Conservation (phyloP, 2,113 vertebrate species). For the Datnioides undecimradiatus region DNA sequence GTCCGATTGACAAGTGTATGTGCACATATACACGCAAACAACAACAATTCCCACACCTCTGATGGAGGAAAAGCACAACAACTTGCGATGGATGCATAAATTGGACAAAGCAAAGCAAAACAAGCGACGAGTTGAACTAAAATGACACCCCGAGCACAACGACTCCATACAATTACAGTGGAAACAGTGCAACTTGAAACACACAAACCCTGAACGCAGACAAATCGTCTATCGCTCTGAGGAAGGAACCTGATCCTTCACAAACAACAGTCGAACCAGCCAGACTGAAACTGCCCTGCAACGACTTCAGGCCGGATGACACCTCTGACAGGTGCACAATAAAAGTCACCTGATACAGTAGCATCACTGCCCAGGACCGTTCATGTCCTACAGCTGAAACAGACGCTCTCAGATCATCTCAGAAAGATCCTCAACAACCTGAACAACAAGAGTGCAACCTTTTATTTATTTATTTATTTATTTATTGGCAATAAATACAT, state of each 20-base stretch:
- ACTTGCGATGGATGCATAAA: not conserved
- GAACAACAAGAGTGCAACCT: not conserved
- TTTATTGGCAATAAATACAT: too few relatives aligned
- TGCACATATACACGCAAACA: not conserved
- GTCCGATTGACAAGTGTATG: not conserved
- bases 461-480: too few relatives aligned
- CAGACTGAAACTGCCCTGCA: slow-evolving; percentile 39
- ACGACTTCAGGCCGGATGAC: slow-evolving; percentile 25
- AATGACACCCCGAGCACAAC: not conserved
- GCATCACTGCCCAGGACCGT: not conserved
- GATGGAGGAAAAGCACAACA: not conserved
- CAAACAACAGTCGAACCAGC: not conserved
- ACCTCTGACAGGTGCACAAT: slow-evolving; percentile 58
- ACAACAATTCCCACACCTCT: not conserved
- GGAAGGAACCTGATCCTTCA: slow-evolving; percentile 57
- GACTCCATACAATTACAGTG: not conserved
- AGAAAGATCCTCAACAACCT: not conserved
- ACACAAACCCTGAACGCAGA: slow-evolving; percentile 7
- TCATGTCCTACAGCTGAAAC: slow-evolving; percentile 40
- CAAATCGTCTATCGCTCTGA: slow-evolving; percentile 33
- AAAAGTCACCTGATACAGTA: slow-evolving; percentile 57
- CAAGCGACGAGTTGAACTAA: not conserved
- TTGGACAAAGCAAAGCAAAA: slow-evolving; percentile 14
- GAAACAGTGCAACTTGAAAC: slow-evolving; percentile 35
- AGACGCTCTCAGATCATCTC: not conserved